Conservation (phyloP, 2,797 vertebrate species). For the Pangasius mekongensis region DNA sequence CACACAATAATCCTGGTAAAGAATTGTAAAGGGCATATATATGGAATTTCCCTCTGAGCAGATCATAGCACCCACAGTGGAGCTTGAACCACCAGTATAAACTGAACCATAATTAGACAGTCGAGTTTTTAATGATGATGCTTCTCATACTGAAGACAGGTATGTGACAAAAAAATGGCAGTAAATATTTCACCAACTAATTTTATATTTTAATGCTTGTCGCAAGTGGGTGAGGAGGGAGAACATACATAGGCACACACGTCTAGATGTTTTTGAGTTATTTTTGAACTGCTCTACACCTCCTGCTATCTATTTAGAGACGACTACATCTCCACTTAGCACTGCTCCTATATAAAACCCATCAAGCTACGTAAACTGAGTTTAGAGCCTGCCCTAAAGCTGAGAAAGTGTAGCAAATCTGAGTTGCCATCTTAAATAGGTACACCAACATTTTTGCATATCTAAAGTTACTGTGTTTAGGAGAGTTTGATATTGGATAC, state of each 20-base stretch:
- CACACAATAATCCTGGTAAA: not conserved
- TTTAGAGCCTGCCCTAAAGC: constrained; percentile 30
- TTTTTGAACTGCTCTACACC: constrained; percentile 31
- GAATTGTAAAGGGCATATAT: not conserved
- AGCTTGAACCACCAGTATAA: not conserved
- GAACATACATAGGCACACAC: not conserved
- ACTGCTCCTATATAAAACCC: not conserved
- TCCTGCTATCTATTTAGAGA: constrained; percentile 35
- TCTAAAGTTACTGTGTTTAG: not conserved
- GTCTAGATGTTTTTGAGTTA: not conserved
- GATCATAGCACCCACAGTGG: constrained; percentile 1
- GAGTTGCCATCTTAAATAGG: not conserved
- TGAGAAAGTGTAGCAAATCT: constrained; percentile 19
- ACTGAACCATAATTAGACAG: constrained; percentile 22
- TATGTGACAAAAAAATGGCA: not conserved
- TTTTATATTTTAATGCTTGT: not conserved
- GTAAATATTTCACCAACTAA: constrained; percentile 15
- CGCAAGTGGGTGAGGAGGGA: not conserved
- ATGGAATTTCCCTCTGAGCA: constrained; percentile 33
- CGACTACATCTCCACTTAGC: constrained; percentile 6
- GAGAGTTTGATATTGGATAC: not conserved
- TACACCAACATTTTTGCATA: not conserved
- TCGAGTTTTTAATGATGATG: not conserved
- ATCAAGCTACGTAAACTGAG: constrained; percentile 38
- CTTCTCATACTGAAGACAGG: constrained; percentile 4